Evolutionary conservation across 2,797 vertebrate species (phyloP).

Genomic region (Peromyscus nudipes): DNA sequence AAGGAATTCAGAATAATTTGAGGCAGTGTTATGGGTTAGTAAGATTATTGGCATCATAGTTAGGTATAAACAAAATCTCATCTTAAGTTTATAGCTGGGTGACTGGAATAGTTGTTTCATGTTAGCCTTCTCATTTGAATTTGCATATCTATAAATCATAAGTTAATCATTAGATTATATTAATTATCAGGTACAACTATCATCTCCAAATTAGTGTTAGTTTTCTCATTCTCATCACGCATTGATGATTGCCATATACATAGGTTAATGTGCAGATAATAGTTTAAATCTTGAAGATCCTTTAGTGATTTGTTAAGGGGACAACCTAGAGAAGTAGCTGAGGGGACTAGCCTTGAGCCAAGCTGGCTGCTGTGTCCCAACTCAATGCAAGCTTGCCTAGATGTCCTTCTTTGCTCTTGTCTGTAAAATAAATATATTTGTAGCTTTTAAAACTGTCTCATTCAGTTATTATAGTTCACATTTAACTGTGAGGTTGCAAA

Average conservation of each 20-base stretch:
- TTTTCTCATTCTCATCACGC: neutral
- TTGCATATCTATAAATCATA: neutral
- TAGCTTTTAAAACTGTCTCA: neutral
- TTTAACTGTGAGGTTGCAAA: neutral
- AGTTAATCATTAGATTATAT: neutral
- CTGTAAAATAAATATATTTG: neutral
- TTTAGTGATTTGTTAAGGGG: neutral
- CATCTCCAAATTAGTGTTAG: neutral
- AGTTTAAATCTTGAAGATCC: neutral
- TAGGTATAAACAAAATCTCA: neutral
- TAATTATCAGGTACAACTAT: neutral
- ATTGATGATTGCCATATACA: neutral
- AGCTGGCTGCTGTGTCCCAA: neutral
- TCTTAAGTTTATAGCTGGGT: slow-evolving; percentile 7
- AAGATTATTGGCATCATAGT: neutral
- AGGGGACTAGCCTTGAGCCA: neutral
- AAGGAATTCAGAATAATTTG: neutral
- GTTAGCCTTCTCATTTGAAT: neutral
- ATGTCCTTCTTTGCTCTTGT: neutral
- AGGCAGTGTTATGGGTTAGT: neutral
- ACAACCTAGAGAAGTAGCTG: no score
- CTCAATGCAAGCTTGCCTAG: neutral
- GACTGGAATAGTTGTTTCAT: slow-evolving; percentile 9
- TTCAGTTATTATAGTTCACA: neutral
- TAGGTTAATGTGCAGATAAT: neutral